phyloP scores from a whole-genome alignment of 92 coral and sea anemone genomes.

The Paragorgia papillata region DNA sequence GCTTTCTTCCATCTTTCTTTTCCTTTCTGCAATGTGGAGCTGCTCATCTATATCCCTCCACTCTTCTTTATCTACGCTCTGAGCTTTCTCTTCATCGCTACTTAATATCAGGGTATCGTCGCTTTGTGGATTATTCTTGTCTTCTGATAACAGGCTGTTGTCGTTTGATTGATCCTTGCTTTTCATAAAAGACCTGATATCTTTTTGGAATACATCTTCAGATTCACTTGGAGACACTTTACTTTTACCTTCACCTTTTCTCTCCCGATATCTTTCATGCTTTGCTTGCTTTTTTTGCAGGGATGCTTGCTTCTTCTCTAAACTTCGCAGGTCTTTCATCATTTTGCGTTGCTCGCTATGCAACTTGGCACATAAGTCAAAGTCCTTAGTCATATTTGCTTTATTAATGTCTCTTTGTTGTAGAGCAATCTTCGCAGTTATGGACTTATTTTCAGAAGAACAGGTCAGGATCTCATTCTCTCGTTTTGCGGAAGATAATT shows the following conservation, averaged over 20 bases:
- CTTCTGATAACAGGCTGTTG: not conserved
- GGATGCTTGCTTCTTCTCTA: slow-evolving; percentile 43
- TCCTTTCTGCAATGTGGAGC: too few relatives aligned
- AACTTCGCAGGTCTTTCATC: slow-evolving; percentile 31
- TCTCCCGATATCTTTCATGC: slow-evolving; percentile 20
- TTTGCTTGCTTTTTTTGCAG: slow-evolving; percentile 46
- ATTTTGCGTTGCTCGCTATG: slow-evolving; percentile 40
- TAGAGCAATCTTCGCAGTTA: slow-evolving; percentile 25
- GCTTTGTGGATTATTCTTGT: not conserved
- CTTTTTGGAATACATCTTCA: slow-evolving; percentile 25
- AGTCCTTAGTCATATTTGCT: too few relatives aligned
- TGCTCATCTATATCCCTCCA: not conserved
- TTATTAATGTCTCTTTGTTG: slow-evolving; percentile 40
- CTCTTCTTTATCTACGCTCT: not conserved
- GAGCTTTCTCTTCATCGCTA: not conserved
- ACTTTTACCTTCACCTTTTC: not conserved
- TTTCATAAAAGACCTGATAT: slow-evolving; percentile 43
- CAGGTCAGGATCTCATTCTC: slow-evolving; percentile 34
- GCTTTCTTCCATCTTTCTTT: too few relatives aligned
- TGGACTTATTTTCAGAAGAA: slow-evolving; percentile 46
- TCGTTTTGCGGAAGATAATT: slow-evolving; percentile 48
- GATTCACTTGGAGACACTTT: slow-evolving; percentile 9
- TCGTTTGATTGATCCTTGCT: not conserved
- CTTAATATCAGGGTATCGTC: not conserved
- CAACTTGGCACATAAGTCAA: slow-evolving; percentile 32